Evolutionary conservation across 2,113 vertebrate species (phyloP).

Genomic region (Hemiprocne comata): DNA sequence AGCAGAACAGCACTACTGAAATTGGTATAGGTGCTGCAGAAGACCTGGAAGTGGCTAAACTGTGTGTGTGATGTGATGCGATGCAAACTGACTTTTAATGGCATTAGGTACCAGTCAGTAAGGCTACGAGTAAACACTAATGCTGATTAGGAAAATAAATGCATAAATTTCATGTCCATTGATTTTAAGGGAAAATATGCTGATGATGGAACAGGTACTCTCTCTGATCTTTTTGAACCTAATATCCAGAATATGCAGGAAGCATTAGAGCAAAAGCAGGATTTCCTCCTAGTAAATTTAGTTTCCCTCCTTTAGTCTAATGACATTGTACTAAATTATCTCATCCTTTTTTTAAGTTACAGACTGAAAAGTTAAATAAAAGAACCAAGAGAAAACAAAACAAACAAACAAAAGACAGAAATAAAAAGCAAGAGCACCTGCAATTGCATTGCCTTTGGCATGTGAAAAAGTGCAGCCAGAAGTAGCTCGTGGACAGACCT

Average conservation of each 20-base stretch:
- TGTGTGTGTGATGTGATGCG: fast-evolving
- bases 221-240: not conserved
- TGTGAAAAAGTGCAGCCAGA: not conserved
- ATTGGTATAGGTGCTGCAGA: not conserved
- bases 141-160: not conserved
- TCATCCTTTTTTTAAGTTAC: not conserved
- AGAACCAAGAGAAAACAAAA: not conserved
- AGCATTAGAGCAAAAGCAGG: slow-evolving; percentile 37
- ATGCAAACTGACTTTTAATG: not conserved
- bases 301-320: slow-evolving; percentile 3
- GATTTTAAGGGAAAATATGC: not conserved
- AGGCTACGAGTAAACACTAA: not conserved
- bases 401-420: not conserved
- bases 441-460: not conserved
- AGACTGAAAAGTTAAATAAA: not conserved
- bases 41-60: not conserved
- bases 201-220: not conserved
- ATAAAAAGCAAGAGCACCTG: not conserved
- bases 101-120: not conserved
- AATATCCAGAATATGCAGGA: slow-evolving; percentile 26
- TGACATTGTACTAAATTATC: not conserved
- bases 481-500: not conserved
- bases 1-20: not conserved
- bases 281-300: slow-evolving; percentile 39
- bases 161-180: not conserved